These are phyloP conservation scores for Ctenicera cuprea DNA, from an alignment of 2,888 invertebrate genomes.

Conservation along the genomic window DNA sequence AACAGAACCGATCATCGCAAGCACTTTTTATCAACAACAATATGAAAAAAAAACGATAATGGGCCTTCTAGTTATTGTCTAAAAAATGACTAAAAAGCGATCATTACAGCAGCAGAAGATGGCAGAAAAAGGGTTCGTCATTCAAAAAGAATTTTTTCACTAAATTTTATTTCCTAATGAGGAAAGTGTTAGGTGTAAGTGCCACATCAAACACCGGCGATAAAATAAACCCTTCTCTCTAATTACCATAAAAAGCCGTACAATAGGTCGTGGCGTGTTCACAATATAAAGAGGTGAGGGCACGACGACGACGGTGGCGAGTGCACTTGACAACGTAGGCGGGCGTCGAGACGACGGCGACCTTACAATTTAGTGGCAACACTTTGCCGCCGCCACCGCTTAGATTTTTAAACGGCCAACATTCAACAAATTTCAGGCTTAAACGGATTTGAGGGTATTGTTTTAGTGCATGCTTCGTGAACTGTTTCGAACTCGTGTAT, in stretches of 20 bases:
- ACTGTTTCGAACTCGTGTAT: constrained; percentile 24
- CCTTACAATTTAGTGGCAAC: constrained; percentile 50
- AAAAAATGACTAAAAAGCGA: constrained; percentile 38
- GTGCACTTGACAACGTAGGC: constrained; percentile 57
- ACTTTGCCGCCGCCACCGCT: constrained; percentile 23
- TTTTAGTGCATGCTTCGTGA: constrained; percentile 31
- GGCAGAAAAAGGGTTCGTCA: constrained; percentile 11
- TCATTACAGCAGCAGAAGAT: constrained; percentile 19
- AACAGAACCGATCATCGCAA: constrained; percentile 38
- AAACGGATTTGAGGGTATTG: constrained; percentile 35
- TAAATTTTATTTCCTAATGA: constrained; percentile 40
- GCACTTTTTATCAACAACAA: constrained; percentile 21
- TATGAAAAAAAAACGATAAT: constrained; percentile 41
- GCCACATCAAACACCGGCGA: constrained; percentile 49
- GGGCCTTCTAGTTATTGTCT: constrained; percentile 34
- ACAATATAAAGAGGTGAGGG: constrained; percentile 54
- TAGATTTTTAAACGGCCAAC: constrained; percentile 46
- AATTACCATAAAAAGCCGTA: constrained; percentile 59
- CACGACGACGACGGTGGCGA: constrained; percentile 51
- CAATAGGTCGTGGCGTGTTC: constrained; percentile 55
- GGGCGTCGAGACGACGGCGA: constrained; percentile 48
- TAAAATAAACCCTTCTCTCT: constrained; percentile 53
- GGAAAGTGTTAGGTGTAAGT: constrained; percentile 46
- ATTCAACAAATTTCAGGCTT: constrained; percentile 40
- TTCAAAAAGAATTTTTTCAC: constrained; percentile 6